Evolutionary conservation across 1,140 invertebrate species (phyloP).

Genomic region (Bombus breviceps): DNA sequence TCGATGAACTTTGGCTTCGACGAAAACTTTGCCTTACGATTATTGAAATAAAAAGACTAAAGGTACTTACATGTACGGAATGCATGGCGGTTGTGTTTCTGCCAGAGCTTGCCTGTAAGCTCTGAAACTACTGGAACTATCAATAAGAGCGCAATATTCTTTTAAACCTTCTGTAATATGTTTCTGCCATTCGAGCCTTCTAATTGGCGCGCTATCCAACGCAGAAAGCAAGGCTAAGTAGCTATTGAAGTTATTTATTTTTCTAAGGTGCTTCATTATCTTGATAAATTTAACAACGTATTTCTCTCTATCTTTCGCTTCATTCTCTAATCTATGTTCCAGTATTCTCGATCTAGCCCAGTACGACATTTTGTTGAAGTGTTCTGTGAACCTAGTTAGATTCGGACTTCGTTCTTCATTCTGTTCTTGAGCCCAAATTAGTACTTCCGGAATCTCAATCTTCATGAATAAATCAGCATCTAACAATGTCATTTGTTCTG

Average conservation of each 20-base stretch:
- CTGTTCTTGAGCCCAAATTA: slow-evolving; percentile 98
- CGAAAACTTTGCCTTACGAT: neutral
- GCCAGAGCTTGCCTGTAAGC: slow-evolving; percentile 96
- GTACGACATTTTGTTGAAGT: slow-evolving; percentile 99
- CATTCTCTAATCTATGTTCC: slow-evolving; percentile 88
- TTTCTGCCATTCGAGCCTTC: slow-evolving; percentile 97
- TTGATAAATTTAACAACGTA: slow-evolving; percentile 99
- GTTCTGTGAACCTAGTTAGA: slow-evolving; percentile 98
- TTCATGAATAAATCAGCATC: slow-evolving; percentile 98
- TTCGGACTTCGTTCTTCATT: slow-evolving; percentile 98
- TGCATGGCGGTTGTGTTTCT: slow-evolving; percentile 97
- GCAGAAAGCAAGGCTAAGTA: slow-evolving; percentile 98
- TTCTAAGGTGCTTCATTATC: slow-evolving; percentile 98
- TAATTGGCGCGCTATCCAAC: slow-evolving; percentile 97
- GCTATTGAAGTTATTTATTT: slow-evolving; percentile 99
- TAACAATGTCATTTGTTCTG: slow-evolving; percentile 99
- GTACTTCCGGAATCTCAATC: slow-evolving; percentile 98
- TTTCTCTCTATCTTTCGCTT: slow-evolving; percentile 97
- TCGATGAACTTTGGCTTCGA: neutral
- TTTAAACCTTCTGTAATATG: slow-evolving; percentile 95
- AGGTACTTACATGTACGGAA: slow-evolving; percentile 96
- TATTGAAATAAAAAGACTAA: neutral
- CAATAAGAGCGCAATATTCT: slow-evolving; percentile 97
- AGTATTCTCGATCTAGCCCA: slow-evolving; percentile 88
- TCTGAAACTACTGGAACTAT: slow-evolving; percentile 97